Evolutionary conservation across 1,140 invertebrate genomes (phyloP), one percentile per base, ranked within the genome.

Genomic region (Cepaea nemoralis): DNA sequence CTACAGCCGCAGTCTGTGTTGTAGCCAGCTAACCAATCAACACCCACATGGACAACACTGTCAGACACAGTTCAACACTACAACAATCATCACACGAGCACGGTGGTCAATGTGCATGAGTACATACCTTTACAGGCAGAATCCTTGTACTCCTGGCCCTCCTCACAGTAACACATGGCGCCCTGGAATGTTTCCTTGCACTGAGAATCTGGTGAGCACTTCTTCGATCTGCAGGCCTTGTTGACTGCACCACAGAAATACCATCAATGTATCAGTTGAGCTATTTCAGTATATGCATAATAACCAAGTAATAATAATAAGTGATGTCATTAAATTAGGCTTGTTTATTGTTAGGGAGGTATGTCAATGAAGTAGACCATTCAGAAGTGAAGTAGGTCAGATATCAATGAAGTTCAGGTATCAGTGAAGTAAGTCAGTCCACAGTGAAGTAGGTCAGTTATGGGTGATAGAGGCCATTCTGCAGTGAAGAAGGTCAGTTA

Each of bases 141-240:
- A 24, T 50, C 76, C 55, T 86, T 84, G 37, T 67, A 77, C 33
- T 71, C 40, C 27, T 66, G 39, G 19, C 82, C 82, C 10, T 78
- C 37, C 33, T 59, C 19, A 77, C 87, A 87, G 76, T 85, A 88
- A 67, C 86, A 87, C 80, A 80, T 45, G 0, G 87, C 81, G 22
- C 87, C 87, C 33, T 84, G 80, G 33, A 81, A 48, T n/a, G 84
- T 86, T 81, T 86, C 85, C 63, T 82, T 83, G 45, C 85, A 86
- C 50, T 31, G 33, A 19, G 12, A 33, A 19, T 14, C n/a, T 8
- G 22, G 27, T 37, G 75, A 33, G 31, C 75, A 77, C 16, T 93
- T 80, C 93, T 88, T n/a, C 86, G 87, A 66, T 35, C 90, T 87
- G 88, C 94, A 95, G 31, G 81, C 81, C 42, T 77, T 69, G 69